A percentile compares a stretch with the other conserved stretches of the same genome.
Evolutionary conservation across 2,888 invertebrate species (phyloP).

Genomic region (Gortyna flavago): DNA sequence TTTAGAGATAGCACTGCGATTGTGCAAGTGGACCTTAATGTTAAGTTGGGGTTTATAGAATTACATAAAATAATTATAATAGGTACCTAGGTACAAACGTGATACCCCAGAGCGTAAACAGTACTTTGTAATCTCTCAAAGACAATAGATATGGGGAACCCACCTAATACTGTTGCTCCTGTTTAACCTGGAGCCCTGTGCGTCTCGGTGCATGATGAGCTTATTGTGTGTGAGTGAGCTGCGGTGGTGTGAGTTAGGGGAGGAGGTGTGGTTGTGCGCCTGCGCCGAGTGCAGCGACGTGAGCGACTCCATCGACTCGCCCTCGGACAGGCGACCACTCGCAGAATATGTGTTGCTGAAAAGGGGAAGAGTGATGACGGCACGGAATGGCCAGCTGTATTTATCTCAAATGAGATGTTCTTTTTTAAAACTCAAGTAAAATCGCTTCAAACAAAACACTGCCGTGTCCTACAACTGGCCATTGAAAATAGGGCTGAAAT

Average conservation of each 20-base stretch:
- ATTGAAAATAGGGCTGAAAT: conserved; percentile 75
- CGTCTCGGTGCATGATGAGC: conserved; percentile 90
- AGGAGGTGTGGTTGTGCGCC: conserved; percentile 92
- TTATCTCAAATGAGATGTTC: conserved; percentile 23
- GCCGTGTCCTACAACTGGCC: conserved; percentile 78
- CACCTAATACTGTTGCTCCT: conserved; percentile 98
- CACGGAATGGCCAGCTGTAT: conserved; percentile 79
- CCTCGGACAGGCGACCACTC: conserved; percentile 95
- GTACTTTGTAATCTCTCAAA: conserved; percentile 10
- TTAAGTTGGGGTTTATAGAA: neutral
- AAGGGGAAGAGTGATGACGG: conserved; percentile 82
- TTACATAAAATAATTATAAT: neutral
- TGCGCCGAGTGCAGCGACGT: conserved; percentile 95
- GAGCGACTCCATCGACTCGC: conserved; percentile 96
- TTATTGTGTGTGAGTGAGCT: conserved; percentile 92
- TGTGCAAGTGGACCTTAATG: no score
- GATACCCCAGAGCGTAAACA: conserved; percentile 34
- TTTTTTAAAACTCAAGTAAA: conserved; percentile 25
- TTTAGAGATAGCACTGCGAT: neutral
- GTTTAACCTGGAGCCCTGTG: conserved; percentile 92
- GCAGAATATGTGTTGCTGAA: conserved; percentile 93
- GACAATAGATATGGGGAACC: conserved; percentile 71
- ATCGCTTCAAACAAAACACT: conserved; percentile 29
- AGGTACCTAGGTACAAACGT: neutral
- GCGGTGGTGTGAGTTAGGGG: conserved; percentile 92